phyloP scores from a whole-genome alignment of 2,888 invertebrate species.

The Steinernema carpocapsae region DNA sequence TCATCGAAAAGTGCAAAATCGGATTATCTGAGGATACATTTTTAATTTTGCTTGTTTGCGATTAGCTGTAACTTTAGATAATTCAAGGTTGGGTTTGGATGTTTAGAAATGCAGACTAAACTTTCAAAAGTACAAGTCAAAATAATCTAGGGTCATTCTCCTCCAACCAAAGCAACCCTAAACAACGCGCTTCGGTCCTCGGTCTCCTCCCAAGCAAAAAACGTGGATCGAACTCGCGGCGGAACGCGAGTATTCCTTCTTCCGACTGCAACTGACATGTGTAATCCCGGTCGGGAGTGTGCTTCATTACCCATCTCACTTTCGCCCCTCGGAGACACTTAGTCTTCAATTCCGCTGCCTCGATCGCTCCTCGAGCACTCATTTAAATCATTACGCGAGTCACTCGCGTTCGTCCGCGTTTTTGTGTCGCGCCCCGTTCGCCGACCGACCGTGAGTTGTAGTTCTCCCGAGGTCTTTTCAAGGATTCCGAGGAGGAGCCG shows the following conservation, averaged over 20 bases:
- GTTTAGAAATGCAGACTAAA: too few species aligned
- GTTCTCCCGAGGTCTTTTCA: conserved; percentile 20
- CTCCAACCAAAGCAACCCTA: too few species aligned
- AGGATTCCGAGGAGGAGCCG: conserved; percentile 7
- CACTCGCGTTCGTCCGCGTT: conserved; percentile 21
- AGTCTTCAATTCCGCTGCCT: conserved; percentile 16
- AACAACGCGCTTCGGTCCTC: too few species aligned
- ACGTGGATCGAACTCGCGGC: conserved; percentile 8
- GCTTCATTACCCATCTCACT: conserved; percentile 34
- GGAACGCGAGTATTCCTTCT: conserved; percentile 5
- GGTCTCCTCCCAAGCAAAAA: neutral
- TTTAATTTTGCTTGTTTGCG: too few species aligned
- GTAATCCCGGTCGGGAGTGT: conserved; percentile 30
- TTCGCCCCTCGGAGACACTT: conserved; percentile 11
- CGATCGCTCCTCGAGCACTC: conserved; percentile 20
- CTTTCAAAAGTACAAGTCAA: too few species aligned
- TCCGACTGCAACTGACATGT: conserved; percentile 35
- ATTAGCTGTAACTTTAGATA: too few species aligned
- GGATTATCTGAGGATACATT: too few species aligned
- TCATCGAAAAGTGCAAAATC: too few species aligned
- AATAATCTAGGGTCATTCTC: too few species aligned
- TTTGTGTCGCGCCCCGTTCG: conserved; percentile 34
- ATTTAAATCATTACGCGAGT: conserved; percentile 35
- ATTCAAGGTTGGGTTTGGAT: too few species aligned
- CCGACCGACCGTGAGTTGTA: neutral